Base-by-base conservation (phyloP, 2,113 vertebrate genomes). In the Carlito syrichta region DNA sequence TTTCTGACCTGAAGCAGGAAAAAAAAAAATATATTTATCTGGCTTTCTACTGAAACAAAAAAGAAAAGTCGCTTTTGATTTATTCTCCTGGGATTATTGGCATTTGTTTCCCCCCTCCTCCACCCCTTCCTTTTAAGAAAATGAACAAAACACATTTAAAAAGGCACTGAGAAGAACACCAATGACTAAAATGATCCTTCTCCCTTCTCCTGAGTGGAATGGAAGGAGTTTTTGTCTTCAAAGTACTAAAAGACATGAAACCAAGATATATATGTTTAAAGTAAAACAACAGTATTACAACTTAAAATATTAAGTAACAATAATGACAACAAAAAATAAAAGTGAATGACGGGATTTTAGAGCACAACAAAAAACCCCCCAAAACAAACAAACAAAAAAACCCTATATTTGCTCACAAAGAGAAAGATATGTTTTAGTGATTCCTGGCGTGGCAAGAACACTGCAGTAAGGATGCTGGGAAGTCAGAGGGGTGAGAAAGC, bases 1-100 rank as follows among this genome's bases (percentile, higher is more conserved):
- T 97, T 99, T 99, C 98, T 99, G 99, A 97, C 98, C 99, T 99
- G 98, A 87, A 74, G 79, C 93, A 97, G 97, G 92, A 97, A 94
- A 91, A 97, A 98, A n/a, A 97, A 97, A 97, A 48, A 97, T 11
- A 92, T 1, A 27, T 96, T 98, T 98, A 96, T 97, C 97, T 97
- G 91, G 93, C 85, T 91, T 97, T 86, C 97, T 94, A 86, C 76
- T 22, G 48, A 71, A 77, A 78, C 8, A 20, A 66, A 40, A 86
- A 95, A 2, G 38, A 89, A 94, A 96, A 98, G 74, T 89, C 8
- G 86, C 95, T 92, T 90, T 91, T 40, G 50, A 87, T 76, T 95
- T 56, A 50, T 68, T 94, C 81, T 95, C 74, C 74, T 50, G 89
- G 78, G 89, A 76, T 38, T n/a, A 73, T 0, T 87, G 83, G 66